A percentile compares a stretch with the other conserved stretches of the same genome.
phyloP scores from a whole-genome alignment of 2,888 invertebrate genomes.

The Dicroscelio sp. region DNA sequence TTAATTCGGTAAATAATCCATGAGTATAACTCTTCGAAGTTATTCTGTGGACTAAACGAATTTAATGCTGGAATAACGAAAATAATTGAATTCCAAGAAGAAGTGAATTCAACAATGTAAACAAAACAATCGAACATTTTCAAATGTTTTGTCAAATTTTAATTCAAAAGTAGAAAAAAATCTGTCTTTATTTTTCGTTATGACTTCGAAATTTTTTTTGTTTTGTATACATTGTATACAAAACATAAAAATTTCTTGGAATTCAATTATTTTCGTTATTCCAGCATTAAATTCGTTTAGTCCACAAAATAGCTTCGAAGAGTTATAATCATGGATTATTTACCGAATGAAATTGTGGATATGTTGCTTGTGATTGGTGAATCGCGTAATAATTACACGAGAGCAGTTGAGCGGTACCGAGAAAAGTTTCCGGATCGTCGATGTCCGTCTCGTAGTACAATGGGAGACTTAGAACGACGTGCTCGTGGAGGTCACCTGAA shows the following conservation, averaged over 20 bases:
- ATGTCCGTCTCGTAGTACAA: conserved; percentile 1
- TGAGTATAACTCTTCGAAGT: background rate
- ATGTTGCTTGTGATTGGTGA: conserved; percentile 12
- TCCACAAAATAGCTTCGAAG: background rate
- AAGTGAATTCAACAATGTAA: background rate
- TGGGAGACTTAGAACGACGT: conserved; percentile 1
- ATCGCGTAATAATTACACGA: conserved; percentile 12
- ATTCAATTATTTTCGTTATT: too few relatives aligned
- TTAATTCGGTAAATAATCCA: conserved; percentile 3
- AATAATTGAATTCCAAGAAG: too few relatives aligned
- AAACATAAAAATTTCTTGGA: background rate
- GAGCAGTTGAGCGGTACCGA: conserved; percentile 28
- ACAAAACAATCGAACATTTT: background rate
- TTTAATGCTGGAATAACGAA: too few relatives aligned
- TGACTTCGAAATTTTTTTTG: background rate
- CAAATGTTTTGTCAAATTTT: background rate
- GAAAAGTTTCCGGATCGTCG: conserved; percentile 37
- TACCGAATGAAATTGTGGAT: conserved; percentile 3
- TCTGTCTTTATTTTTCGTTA: too few relatives aligned
- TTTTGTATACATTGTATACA: background rate
- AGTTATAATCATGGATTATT: conserved; percentile 30
- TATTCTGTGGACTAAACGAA: background rate
- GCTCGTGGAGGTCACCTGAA: background rate
- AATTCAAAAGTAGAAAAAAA: too few relatives aligned
- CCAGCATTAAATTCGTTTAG: background rate